Base-by-base conservation (phyloP, 2,113 vertebrate species). In the Lates calcarifer region DNA sequence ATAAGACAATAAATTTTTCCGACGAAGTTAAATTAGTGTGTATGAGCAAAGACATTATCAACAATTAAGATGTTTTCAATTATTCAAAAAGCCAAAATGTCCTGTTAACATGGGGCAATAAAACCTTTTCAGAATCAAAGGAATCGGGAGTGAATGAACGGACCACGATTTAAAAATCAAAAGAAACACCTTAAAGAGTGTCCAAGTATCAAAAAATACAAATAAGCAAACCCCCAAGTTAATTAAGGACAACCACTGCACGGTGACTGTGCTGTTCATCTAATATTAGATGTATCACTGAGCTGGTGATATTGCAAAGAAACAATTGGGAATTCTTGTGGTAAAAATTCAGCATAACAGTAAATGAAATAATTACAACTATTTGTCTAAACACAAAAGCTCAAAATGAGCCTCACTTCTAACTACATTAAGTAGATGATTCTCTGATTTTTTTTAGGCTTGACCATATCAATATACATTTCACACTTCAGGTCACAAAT, bases 201-300 rank as follows among this genome's bases (percentile, higher is more conserved):
- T 35, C 4, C 28, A 35, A 33, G 1, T 20, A 18, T 3, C 14
- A 51, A 37, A 13, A 13, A 1, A 37, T 9, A n/a, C n/a, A 1
- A 2, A 11, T 18, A 7, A 28, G 31, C 6, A 22, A 15, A 26
- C 1, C 20, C 9, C 2, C 20, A 37, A 62, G 5, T 12, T 1
- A 28, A 28, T 9, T 6, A 18, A 24, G 0, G 24, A 14, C 11
- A 71, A 4, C 18, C 5, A 66, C 17, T 6, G 5, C 3, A n/a
- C 0, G 43, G n/a, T 5, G 1, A 7, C 0, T 3, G 2, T 8
- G 26, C 53, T 10, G 15, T 9, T 1, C 3, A 37, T 37, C 0
- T 20, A 3, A 35, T 5, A 53, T 15, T 1, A 47, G 10, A 47
- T 11, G 0, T 1, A 56, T 6, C 15, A 12, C 2, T 39, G n/a